Base-by-base conservation (phyloP, 2,113 vertebrate species). In the Cichladusa arquata region DNA sequence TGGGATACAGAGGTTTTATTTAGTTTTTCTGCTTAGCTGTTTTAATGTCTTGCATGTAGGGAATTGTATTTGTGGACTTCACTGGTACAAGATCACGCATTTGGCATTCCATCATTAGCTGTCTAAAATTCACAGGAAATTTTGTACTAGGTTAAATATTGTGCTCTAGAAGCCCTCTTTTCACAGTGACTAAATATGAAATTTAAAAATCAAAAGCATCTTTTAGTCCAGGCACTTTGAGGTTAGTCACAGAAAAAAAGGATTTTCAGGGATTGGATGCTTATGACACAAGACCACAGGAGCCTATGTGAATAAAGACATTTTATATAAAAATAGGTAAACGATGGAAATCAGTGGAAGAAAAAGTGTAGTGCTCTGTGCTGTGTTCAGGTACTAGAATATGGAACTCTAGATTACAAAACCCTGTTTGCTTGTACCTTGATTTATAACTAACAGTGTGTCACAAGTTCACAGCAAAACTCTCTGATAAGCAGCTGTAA, bases 41-140 rank as follows among this genome's bases (percentile, higher is more conserved):
- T 58, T 48, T 26, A 61, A 23, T 69, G 3, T 45, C 10, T 66
- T 28, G 8, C 5, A 12, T 29, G 16, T 17, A 34, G 28, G 29
- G 26, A 51, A 48, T n/a, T 81, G 19, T 7, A 19, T 78, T 88
- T 88, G 14, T 62, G 62, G 28, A 54, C 71, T 53, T 61, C 20
- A 45, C 25, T 1, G 2, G 11, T 74, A 31, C 4, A 48, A 70
- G 42, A 48, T 34, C 0, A 1, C 12, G 8, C 1, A 3, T 60
- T 54, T 50, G 22, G 4, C 18, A 29, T 79, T 79, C 31, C 17
- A 18, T 44, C 8, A 13, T 65, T 45, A 88, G 4, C 14, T 45
- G 34, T 4, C 14, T 40, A n/a, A 80, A 62, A 31, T 58, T 23
- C 62, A 48, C 2, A 80, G 19, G 34, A 64, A 54, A 65, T 26